phyloP scores from a whole-genome alignment of 1,140 invertebrate genomes.

The Laupala kohalensis region DNA sequence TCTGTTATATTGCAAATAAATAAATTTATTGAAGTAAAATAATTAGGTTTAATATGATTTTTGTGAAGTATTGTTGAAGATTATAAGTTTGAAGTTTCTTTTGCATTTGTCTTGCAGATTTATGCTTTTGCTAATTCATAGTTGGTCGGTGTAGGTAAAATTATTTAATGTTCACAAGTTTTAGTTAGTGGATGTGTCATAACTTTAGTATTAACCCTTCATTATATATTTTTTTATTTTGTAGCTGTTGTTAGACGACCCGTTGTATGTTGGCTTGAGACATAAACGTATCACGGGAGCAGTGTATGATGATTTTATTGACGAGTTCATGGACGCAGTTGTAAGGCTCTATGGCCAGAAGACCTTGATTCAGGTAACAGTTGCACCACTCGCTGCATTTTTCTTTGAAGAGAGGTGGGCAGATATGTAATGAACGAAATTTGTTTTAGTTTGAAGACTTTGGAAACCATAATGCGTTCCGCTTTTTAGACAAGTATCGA shows the following conservation, averaged over 20 bases:
- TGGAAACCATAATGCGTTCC: slow-evolving; percentile 80
- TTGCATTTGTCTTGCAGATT: no score
- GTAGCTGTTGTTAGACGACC: slow-evolving; percentile 73
- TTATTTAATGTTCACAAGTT: no score
- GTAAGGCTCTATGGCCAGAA: slow-evolving; percentile 83
- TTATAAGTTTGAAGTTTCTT: no score
- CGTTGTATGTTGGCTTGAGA: slow-evolving; percentile 85
- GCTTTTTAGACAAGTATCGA: slow-evolving; percentile 71
- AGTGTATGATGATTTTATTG: slow-evolving; percentile 88
- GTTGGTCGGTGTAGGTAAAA: no score
- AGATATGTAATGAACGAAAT: not conserved
- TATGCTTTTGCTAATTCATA: no score
- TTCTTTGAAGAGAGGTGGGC: not conserved
- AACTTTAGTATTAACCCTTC: no score
- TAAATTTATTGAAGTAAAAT: no score
- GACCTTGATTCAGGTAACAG: slow-evolving; percentile 59
- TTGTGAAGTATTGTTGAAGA: no score
- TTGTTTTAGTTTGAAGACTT: slow-evolving; percentile 87
- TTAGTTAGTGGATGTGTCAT: no score
- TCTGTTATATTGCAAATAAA: no score
- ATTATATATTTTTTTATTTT: not conserved
- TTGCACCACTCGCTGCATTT: not conserved
- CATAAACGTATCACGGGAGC: slow-evolving; percentile 73
- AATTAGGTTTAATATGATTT: no score
- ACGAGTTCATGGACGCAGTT: slow-evolving; percentile 96